Percentiles rank a stretch among this genome's conserved stretches.
Evolutionary conservation across 2,113 vertebrate genomes (phyloP).

Genomic region (Nansenia antarctica): DNA sequence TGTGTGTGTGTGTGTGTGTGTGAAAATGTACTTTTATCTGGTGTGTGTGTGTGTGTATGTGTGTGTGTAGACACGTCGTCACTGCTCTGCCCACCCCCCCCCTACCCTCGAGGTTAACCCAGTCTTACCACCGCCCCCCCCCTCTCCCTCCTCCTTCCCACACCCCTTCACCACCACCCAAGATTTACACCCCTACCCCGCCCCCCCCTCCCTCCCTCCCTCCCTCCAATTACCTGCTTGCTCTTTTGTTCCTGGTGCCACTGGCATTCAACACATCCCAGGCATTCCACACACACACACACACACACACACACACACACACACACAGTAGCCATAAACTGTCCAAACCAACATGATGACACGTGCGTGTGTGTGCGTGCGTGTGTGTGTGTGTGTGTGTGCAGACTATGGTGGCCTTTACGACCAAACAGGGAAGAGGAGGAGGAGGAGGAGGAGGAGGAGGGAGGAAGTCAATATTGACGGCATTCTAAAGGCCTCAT

Average conservation of each 20-base stretch:
- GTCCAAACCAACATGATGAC: neutral
- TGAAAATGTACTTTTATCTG: too few relatives aligned
- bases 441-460: too few relatives aligned
- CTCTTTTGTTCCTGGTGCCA: neutral
- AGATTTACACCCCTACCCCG: neutral
- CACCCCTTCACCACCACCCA: too few relatives aligned
- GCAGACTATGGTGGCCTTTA: too few relatives aligned
- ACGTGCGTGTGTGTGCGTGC: neutral
- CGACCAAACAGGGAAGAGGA: too few relatives aligned
- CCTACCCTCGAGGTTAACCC: neutral
- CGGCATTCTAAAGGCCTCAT: too few relatives aligned
- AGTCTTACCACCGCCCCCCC: neutral
- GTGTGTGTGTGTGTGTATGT: slow-evolving; percentile 9
- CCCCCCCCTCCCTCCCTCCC: neutral
- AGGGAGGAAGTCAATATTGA: too few relatives aligned
- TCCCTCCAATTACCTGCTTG: neutral
- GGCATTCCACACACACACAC: slow-evolving; percentile 2
- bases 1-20: neutral
- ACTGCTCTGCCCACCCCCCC: neutral
- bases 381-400: neutral
- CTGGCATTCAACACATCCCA: neutral
- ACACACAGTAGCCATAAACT: neutral
- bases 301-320: too few relatives aligned
- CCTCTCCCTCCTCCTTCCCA: neutral
- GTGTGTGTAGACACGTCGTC: neutral